Percentiles rank a stretch among this genome's conserved stretches.
phyloP scores from a whole-genome alignment of 2,797 vertebrate genomes.

The Coregonus suidteri region DNA sequence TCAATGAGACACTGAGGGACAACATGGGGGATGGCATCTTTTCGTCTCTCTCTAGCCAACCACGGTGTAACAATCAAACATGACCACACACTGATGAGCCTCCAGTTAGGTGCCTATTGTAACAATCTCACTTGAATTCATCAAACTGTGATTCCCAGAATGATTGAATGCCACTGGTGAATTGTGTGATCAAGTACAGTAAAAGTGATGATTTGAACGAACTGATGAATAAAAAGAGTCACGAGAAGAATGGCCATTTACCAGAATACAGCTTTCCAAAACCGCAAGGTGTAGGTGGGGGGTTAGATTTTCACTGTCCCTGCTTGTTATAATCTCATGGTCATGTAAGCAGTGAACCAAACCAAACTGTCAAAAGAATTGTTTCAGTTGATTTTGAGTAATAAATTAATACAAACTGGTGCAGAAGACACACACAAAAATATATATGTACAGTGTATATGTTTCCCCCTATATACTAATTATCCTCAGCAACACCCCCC shows the following conservation, averaged over 20 bases:
- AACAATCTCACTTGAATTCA: slow-evolving; percentile 39
- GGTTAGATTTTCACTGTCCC: slow-evolving; percentile 84
- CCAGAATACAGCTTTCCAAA: slow-evolving; percentile 89
- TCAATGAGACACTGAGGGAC: slow-evolving; percentile 54
- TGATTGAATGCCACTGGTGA: slow-evolving; percentile 83
- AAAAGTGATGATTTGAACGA: slow-evolving; percentile 72
- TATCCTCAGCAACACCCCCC: slow-evolving; percentile 29
- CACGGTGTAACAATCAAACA: slow-evolving; percentile 73
- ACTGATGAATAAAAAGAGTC: slow-evolving; percentile 67
- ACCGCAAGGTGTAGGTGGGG: slow-evolving; percentile 84
- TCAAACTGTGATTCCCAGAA: slow-evolving; percentile 69
- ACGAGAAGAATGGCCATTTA: slow-evolving; percentile 83
- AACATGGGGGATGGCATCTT: slow-evolving; percentile 70
- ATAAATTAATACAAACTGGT: slow-evolving; percentile 69
- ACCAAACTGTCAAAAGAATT: slow-evolving; percentile 87
- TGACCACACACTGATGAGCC: slow-evolving; percentile 78
- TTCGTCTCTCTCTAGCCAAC: slow-evolving; percentile 65
- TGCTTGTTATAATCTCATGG: slow-evolving; percentile 87
- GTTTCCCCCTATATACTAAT: slow-evolving; percentile 36
- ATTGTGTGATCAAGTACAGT: slow-evolving; percentile 78
- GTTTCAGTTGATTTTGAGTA: slow-evolving; percentile 76
- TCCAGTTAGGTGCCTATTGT: slow-evolving; percentile 38
- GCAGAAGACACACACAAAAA: slow-evolving; percentile 26
- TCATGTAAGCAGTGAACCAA: slow-evolving; percentile 89
- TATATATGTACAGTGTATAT: slow-evolving; percentile 4